Base-by-base conservation (phyloP, 2,888 invertebrate species). In the Chesias legatella region DNA sequence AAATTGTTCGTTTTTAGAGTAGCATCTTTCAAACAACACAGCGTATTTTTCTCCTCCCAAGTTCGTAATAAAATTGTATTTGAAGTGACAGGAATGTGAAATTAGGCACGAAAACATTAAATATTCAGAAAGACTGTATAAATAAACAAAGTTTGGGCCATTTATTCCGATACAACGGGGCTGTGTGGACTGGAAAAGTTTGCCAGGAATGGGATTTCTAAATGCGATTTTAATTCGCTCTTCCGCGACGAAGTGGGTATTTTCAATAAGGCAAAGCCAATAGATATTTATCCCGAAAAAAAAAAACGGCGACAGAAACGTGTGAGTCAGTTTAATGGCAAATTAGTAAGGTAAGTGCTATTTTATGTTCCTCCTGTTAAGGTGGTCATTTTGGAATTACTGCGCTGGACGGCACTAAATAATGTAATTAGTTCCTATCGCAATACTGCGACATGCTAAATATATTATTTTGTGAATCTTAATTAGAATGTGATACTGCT, bases 161-260 rank as follows among this genome's bases (percentile, higher is more conserved):
- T 88, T 88, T 85, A 84, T 85, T 83, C 79, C 81, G 82, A 88
- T 86, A 86, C 84, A 85, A 77, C 75, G 77, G 73, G 73, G 76
- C 76, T 77, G 72, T 64, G 79, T 65, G 77, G 78, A 74, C 80
- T 81, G 82, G 81, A 76, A 82, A 88, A 86, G 82, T 84, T 83
- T 73, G 81, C 73, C 75, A 79, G 77, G 66, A 77, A 79, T 81
- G 77, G 83, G 79, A 86, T 85, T 85, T 79, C 83, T 83, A 86
- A 86, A 88, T 88, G 86, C 78, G 84, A 84, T 84, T 86, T 86
- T 88, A 86, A 86, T 86, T 86, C 79, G 77, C 74, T 82, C 79
- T 82, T 79, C 72, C 74, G 75, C 79, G 76, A 73, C 78, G 79
- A 73, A 75, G 75, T 75, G 76, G 78, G 78, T 77, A 80, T 79